phyloP scores from a whole-genome alignment of 2,113 vertebrate genomes.

The Tachuris rubrigastra region DNA sequence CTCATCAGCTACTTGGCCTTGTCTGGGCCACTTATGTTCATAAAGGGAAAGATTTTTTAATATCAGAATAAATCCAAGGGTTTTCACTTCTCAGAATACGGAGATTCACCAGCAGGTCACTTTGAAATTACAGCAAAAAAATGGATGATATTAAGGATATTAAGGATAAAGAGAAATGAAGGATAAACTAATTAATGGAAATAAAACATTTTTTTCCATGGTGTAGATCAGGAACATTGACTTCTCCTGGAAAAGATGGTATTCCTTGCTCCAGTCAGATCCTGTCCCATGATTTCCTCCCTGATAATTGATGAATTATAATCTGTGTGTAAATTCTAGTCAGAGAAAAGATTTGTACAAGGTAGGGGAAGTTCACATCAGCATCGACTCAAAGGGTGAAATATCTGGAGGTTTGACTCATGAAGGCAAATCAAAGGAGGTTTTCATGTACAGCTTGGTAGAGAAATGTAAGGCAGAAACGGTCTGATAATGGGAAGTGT shows the following conservation, averaged over 20 bases:
- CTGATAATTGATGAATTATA: neutral
- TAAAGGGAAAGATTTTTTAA: neutral
- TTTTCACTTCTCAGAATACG: neutral
- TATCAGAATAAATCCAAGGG: neutral
- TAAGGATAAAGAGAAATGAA: neutral
- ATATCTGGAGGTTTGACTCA: neutral
- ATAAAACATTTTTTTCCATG: neutral
- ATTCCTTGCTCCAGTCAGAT: neutral
- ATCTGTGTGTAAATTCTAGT: neutral
- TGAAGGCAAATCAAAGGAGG: neutral
- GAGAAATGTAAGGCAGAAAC: neutral
- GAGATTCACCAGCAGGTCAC: neutral
- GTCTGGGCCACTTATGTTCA: neutral
- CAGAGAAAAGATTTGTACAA: neutral
- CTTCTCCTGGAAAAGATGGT: neutral
- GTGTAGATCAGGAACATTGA: neutral
- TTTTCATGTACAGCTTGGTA: neutral
- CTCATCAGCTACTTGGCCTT: neutral
- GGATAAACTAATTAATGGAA: neutral
- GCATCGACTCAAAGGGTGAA: neutral
- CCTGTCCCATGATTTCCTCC: neutral
- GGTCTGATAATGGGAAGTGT: neutral
- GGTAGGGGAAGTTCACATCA: neutral
- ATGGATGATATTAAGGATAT: neutral
- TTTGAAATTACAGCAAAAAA: neutral